phyloP scores from a whole-genome alignment of 2,113 vertebrate genomes.

The Poeciliopsis retropinna region DNA sequence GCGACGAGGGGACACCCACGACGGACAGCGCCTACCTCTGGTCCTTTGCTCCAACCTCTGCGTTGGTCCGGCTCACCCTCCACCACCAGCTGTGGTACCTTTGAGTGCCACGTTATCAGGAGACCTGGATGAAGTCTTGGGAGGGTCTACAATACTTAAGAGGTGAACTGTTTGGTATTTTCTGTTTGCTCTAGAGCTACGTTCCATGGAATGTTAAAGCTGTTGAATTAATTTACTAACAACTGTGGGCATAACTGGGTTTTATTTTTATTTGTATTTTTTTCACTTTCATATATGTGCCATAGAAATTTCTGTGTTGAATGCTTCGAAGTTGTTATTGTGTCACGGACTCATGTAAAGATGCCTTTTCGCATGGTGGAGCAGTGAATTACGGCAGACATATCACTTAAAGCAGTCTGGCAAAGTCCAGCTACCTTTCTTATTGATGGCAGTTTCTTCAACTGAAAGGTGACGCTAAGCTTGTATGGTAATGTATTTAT shows the following conservation, averaged over 20 bases:
- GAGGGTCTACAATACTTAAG: neutral
- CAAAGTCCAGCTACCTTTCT: constrained; percentile 5
- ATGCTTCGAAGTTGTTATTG: constrained; percentile 18
- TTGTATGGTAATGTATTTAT: neutral
- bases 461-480: neutral
- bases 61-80: constrained; percentile 10
- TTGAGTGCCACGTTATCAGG: constrained; percentile 30
- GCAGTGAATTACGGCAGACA: constrained; percentile 18
- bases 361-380: constrained; percentile 32
- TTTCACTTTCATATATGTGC: constrained; percentile 50
- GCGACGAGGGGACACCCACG: neutral
- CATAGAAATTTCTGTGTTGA: constrained; percentile 45
- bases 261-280: neutral
- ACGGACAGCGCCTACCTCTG: constrained; percentile 24
- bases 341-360: constrained; percentile 7
- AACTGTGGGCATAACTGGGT: constrained; percentile 36
- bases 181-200: constrained; percentile 31
- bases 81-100: constrained; percentile 33
- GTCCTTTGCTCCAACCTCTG: neutral
- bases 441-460: neutral
- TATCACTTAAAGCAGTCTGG: constrained; percentile 22
- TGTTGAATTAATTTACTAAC: constrained; percentile 27
- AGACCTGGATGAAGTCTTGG: constrained; percentile 37
- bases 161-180: constrained; percentile 18
- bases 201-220: constrained; percentile 65